Conservation (phyloP, 2,888 invertebrate genomes). For the Venusia cambrica region DNA sequence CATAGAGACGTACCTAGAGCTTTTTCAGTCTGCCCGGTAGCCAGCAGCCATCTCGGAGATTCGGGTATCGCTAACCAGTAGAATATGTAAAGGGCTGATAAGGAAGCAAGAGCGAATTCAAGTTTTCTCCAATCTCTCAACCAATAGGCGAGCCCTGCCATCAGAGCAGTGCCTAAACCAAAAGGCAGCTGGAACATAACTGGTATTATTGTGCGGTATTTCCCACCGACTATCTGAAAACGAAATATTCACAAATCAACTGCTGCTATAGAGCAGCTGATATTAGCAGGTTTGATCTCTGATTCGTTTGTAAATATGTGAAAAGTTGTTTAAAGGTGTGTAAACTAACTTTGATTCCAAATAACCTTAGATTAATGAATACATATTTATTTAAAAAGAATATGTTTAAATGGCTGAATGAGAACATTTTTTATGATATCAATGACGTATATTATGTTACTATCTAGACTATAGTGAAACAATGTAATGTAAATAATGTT, state of each 20-base stretch:
- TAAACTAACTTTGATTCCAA: too few relatives aligned
- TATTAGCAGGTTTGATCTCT: too few relatives aligned
- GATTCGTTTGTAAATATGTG: too few relatives aligned
- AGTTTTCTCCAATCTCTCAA: conserved; percentile 83
- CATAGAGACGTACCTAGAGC: conserved; percentile 61
- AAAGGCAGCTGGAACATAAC: conserved; percentile 84
- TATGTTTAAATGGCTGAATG: too few relatives aligned
- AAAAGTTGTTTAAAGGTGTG: too few relatives aligned
- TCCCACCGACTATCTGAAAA: conserved; percentile 78
- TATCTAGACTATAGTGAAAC: too few relatives aligned
- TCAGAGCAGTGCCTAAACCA: conserved; percentile 79
- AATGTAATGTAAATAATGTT: too few relatives aligned
- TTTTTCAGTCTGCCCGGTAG: conserved; percentile 71
- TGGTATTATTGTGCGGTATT: conserved; percentile 82
- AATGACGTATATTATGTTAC: too few relatives aligned
- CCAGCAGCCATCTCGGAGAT: conserved; percentile 83
- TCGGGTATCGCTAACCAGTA: conserved; percentile 79
- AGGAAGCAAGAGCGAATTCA: conserved; percentile 74
- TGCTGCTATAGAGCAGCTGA: too few relatives aligned
- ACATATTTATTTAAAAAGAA: too few relatives aligned
- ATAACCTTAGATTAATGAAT: too few relatives aligned
- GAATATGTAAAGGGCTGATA: conserved; percentile 72
- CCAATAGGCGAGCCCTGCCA: conserved; percentile 80
- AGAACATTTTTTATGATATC: too few relatives aligned
- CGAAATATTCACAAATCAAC: conserved; percentile 5